Conservation (phyloP, 2,888 invertebrate species). For the Anthoptus insignis region DNA sequence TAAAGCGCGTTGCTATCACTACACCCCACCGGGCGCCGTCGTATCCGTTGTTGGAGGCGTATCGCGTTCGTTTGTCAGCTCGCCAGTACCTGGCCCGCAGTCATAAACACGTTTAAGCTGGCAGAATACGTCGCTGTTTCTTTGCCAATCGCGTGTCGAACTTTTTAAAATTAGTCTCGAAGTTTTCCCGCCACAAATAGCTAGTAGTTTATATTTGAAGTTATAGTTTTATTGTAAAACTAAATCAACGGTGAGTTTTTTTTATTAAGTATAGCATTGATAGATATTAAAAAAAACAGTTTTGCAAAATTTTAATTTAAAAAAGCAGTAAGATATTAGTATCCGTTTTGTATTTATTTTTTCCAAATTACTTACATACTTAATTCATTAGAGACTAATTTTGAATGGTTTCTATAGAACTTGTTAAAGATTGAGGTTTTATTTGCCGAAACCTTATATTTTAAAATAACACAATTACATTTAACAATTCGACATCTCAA, state of each 20-base stretch:
- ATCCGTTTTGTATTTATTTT: too few relatives aligned
- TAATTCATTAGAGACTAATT: too few relatives aligned
- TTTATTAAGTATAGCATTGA: too few relatives aligned
- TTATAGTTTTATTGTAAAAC: neutral
- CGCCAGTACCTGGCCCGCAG: neutral
- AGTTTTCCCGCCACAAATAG: slow-evolving; percentile 12
- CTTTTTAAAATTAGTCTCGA: slow-evolving; percentile 7
- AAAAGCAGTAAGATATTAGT: too few relatives aligned
- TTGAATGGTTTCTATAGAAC: too few relatives aligned
- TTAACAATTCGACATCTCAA: too few relatives aligned
- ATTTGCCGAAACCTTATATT: too few relatives aligned
- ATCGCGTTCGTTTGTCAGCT: slow-evolving; percentile 31
- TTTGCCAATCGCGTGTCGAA: neutral
- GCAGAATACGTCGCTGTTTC: slow-evolving; percentile 19
- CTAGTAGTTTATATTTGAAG: neutral
- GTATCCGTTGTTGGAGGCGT: slow-evolving; percentile 36
- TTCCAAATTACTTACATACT: too few relatives aligned
- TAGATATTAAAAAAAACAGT: too few relatives aligned
- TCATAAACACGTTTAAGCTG: slow-evolving; percentile 13
- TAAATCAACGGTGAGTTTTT: slow-evolving; percentile 18
- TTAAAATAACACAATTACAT: too few relatives aligned
- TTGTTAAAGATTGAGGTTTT: too few relatives aligned
- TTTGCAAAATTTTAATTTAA: too few relatives aligned
- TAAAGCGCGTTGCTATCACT: slow-evolving; percentile 31
- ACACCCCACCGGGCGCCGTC: slow-evolving; percentile 46